Evolutionary conservation across 1,140 invertebrate species (phyloP), one percentile per base, ranked within the genome.

Genomic region (Doryteuthis pealeii): DNA sequence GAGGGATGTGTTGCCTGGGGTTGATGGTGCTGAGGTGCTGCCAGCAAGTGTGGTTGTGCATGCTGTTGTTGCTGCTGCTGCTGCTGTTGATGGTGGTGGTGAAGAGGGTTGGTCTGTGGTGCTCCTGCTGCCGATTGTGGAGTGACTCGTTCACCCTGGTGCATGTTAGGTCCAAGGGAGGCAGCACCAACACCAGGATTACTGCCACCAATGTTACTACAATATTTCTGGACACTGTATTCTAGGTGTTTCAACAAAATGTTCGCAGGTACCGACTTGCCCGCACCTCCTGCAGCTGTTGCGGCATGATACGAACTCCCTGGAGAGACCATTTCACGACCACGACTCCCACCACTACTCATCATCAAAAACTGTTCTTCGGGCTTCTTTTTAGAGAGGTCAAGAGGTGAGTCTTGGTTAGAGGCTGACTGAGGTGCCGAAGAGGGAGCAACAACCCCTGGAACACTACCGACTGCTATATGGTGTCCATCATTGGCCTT

Each of bases 181-280:
- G 30, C 74, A 68, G 18, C 73, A 72, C 30, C 62, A 68, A 1
- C 72, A 30, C 49, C 15, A 58, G 32, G 45, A 69, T 49, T 18
- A 28, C 65, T 72, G 68, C 43, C 31, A 30, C 74, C 68, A 74
- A 72, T 80, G 72, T 30, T 81, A 77, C 66, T 33, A 66, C 78
- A 81, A 45, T 78, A 77, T 67, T 78, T 82, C 54, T 84, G 80
- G 28, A 84, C 80, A 75, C 81, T 84, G 76, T 75, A 81, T 71
- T 84, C 80, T 32, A 84, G 70, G 28, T 80, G 77, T 72, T 76
- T 77, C 22, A 80, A 75, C 32, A 80, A 76, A 71, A 80, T 74
- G 74, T 71, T 73, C 77, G 77, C 62, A 74, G 81, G 66, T 74
- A 76, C 73, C 1, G 72, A 67, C 72, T 67, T 69, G 5, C 35